phyloP scores from a whole-genome alignment of 2,113 vertebrate genomes.

The Aegotheles bennettii region DNA sequence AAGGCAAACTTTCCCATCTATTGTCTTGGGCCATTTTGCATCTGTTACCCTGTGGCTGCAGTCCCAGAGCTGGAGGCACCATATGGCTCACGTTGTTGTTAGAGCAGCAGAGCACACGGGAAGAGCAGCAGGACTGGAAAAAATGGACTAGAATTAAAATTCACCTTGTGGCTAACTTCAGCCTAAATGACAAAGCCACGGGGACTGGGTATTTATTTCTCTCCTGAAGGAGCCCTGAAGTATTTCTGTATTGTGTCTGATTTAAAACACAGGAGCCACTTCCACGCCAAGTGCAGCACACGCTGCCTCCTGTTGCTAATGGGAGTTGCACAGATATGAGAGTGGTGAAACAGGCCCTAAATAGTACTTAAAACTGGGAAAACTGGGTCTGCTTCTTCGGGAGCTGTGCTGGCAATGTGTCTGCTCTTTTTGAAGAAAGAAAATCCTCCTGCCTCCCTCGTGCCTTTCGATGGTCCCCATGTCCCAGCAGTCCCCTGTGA shows the following conservation, averaged over 20 bases:
- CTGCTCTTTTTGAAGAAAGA: not conserved
- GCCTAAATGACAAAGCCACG: not conserved
- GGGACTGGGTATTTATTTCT: not conserved
- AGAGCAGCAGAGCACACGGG: not conserved
- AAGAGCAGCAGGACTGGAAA: slow-evolving; percentile 18
- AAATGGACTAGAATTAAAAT: slow-evolving; percentile 37
- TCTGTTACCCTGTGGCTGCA: slow-evolving; percentile 51
- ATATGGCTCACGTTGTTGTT: slow-evolving; percentile 33
- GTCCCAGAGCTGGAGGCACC: slow-evolving; percentile 42
- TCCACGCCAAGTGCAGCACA: not conserved
- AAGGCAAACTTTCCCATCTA: slow-evolving; percentile 35
- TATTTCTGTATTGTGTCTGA: not conserved
- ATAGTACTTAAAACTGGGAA: fast-evolving
- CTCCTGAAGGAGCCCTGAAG: not conserved
- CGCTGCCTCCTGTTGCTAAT: not conserved
- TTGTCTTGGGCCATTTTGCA: slow-evolving; percentile 52
- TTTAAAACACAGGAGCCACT: not conserved
- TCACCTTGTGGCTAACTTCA: slow-evolving; percentile 38
- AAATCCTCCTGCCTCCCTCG: not conserved
- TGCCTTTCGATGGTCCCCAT: not conserved
- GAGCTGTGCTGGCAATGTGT: not conserved
- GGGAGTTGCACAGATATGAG: not conserved
- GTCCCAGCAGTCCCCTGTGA: fast-evolving
- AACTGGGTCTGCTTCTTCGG: not conserved
- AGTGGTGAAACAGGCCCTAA: not conserved